phyloP scores from a whole-genome alignment of 1,140 invertebrate genomes.

The Antheraea pernyi region DNA sequence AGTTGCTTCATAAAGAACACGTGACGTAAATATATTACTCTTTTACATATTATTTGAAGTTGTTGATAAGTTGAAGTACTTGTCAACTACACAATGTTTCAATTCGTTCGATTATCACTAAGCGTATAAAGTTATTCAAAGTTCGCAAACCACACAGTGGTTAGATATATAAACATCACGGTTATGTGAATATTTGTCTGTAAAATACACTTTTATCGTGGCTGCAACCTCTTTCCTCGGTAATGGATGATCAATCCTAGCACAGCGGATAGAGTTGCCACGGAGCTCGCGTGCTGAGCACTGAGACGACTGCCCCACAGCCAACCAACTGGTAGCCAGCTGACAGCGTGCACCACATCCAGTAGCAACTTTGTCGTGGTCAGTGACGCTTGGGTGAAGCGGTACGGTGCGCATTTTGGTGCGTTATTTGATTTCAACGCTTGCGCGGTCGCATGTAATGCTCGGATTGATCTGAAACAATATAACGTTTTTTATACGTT shows the following conservation, averaged over 20 bases:
- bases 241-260: constrained; percentile 54
- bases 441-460: constrained; percentile 40
- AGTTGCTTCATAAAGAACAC: too few species aligned
- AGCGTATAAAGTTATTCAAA: too few species aligned
- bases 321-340: constrained; percentile 62
- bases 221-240: constrained; percentile 46
- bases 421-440: constrained; percentile 33
- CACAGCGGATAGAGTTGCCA: constrained; percentile 49
- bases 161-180: too few species aligned
- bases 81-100: too few species aligned
- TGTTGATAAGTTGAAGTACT: too few species aligned
- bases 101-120: too few species aligned
- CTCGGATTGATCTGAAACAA: constrained; percentile 48
- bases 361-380: constrained; percentile 50
- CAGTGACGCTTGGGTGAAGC: constrained; percentile 51
- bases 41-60: too few species aligned
- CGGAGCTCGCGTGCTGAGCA: constrained; percentile 32
- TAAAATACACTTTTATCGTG: constrained; percentile 13
- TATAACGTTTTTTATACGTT: too few species aligned
- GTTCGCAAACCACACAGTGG: too few species aligned
- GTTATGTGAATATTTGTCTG: background rate
- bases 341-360: constrained; percentile 57
- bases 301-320: constrained; percentile 53
- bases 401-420: constrained; percentile 52
- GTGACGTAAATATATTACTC: too few species aligned